phyloP scores from a whole-genome alignment of 2,797 vertebrate genomes.

The Sorex maritimensis region DNA sequence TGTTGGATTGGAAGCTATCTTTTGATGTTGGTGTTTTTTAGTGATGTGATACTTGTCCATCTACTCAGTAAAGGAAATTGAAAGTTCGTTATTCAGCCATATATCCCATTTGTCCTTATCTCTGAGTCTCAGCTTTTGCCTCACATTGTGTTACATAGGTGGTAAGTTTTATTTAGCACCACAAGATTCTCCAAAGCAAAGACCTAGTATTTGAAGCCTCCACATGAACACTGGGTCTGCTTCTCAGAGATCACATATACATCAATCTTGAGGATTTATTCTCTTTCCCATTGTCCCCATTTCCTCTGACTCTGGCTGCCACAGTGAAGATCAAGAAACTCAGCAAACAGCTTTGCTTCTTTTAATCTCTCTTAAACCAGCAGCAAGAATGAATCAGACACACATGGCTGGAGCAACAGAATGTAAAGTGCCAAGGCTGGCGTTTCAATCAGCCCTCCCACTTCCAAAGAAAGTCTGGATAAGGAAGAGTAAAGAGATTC shows the following conservation, averaged over 20 bases:
- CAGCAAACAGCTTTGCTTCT: conserved; percentile 67
- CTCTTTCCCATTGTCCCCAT: conserved; percentile 49
- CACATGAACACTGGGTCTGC: not conserved
- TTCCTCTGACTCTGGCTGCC: conserved; percentile 59
- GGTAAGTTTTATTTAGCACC: conserved; percentile 67
- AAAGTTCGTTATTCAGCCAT: conserved; percentile 79
- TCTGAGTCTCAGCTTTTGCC: conserved; percentile 81
- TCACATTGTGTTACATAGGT: conserved; percentile 72
- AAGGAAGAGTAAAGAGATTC: not conserved
- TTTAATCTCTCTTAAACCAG: conserved; percentile 77
- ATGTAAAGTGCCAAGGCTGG: conserved; percentile 44
- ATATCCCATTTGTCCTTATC: conserved; percentile 83
- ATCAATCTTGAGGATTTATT: conserved; percentile 70
- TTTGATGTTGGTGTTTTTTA: conserved; percentile 38
- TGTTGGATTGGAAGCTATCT: conserved; percentile 56
- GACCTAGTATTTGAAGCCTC: conserved; percentile 68
- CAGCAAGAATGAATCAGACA: conserved; percentile 43
- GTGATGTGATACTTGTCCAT: conserved; percentile 78
- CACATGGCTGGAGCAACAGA: conserved; percentile 39
- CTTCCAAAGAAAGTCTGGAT: not conserved
- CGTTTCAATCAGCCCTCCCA: not conserved
- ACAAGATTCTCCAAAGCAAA: conserved; percentile 74
- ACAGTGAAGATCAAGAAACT: conserved; percentile 67
- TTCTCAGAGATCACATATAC: conserved; percentile 55
- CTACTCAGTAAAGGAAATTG: conserved; percentile 78